Conservation (phyloP, 2,113 vertebrate species). For the Burhinus oedicnemus region DNA sequence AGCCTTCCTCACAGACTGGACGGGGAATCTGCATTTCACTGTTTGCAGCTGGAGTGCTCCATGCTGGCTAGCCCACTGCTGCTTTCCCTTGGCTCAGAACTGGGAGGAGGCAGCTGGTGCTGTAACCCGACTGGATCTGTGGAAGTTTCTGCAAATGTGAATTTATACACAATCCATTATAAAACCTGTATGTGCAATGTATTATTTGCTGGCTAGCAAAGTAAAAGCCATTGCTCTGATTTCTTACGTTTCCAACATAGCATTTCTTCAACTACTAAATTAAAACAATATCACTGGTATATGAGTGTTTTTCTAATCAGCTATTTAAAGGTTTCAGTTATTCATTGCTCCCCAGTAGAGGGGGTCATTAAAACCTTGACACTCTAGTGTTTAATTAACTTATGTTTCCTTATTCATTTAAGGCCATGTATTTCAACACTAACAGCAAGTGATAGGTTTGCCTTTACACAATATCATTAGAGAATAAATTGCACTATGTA, state of each 20-base stretch:
- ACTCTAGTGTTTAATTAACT: conserved; percentile 35
- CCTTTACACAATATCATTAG: not conserved
- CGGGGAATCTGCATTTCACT: not conserved
- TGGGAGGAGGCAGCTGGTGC: not conserved
- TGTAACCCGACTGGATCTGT: not conserved
- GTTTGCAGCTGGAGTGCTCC: not conserved
- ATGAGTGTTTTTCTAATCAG: not conserved
- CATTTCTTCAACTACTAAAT: not conserved
- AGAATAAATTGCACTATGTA: conserved; percentile 19
- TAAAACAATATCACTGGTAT: not conserved
- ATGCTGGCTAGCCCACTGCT: not conserved
- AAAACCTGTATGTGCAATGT: not conserved
- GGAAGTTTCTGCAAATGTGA: not conserved
- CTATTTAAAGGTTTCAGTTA: conserved; percentile 11
- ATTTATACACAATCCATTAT: not conserved
- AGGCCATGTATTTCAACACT: not conserved
- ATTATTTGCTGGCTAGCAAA: not conserved
- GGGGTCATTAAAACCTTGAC: conserved; percentile 17
- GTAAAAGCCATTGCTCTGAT: not conserved
- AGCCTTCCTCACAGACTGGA: not conserved
- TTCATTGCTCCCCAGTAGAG: not conserved
- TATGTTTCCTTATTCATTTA: conserved; percentile 13
- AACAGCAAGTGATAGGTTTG: conserved; percentile 1
- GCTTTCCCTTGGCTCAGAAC: not conserved
- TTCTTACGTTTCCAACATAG: not conserved